Conservation (phyloP, 2,888 invertebrate genomes). For the Eupithecia vulgata region DNA sequence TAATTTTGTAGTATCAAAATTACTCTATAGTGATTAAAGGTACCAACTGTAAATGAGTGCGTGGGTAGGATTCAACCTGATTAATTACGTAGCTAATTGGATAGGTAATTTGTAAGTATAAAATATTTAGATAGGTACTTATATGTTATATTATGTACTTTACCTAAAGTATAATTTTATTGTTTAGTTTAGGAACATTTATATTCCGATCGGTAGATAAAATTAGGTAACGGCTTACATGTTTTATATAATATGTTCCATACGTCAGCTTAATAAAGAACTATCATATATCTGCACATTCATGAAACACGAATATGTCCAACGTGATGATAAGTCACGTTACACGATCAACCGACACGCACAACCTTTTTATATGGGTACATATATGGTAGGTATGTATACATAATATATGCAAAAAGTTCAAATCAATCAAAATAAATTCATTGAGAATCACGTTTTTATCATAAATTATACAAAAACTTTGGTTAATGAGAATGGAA, state of each 20-base stretch:
- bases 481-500: background rate
- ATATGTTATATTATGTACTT: too few species aligned
- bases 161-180: background rate
- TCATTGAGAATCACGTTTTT: conserved; percentile 21
- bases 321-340: conserved; percentile 45
- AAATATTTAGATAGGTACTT: too few species aligned
- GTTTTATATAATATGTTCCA: background rate
- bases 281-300: conserved; percentile 27
- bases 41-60: background rate
- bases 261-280: background rate
- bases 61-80: background rate
- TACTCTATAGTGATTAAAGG: background rate
- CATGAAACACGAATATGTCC: conserved; percentile 27
- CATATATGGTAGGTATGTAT: background rate
- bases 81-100: background rate
- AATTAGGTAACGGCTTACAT: background rate
- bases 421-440: background rate
- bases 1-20: background rate
- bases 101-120: too few species aligned
- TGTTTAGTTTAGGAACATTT: background rate
- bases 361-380: conserved; percentile 22
- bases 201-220: background rate
- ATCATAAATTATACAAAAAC: conserved; percentile 20
- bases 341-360: conserved; percentile 28
- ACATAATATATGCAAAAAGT: background rate